Evolutionary conservation across 2,888 invertebrate species (phyloP).

Genomic region (Plagodis dolabraria): DNA sequence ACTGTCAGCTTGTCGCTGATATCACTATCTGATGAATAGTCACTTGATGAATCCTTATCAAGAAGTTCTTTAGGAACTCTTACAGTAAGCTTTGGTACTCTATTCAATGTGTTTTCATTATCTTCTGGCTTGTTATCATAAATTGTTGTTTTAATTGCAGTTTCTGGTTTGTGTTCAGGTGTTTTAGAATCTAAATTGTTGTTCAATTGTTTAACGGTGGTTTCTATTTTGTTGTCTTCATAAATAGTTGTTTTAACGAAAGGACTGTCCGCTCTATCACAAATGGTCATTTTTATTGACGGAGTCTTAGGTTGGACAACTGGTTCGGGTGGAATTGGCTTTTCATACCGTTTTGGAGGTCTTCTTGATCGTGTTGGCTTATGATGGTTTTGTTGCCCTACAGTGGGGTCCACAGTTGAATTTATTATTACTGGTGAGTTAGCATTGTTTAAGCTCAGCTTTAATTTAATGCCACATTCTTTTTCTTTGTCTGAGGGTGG

Average conservation of each 20-base stretch:
- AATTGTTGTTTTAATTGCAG: constrained; percentile 73
- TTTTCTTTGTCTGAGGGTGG: constrained; percentile 57
- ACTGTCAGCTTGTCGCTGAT: constrained; percentile 86
- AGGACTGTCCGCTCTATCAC: constrained; percentile 78
- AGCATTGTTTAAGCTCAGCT: constrained; percentile 77
- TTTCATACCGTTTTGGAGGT: constrained; percentile 77
- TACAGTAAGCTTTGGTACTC: constrained; percentile 88
- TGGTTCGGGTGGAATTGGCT: constrained; percentile 50
- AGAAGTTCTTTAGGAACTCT: constrained; percentile 86
- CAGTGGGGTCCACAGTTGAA: constrained; percentile 78
- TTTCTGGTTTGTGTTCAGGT: constrained; percentile 67
- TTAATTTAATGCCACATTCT: constrained; percentile 77
- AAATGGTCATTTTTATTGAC: constrained; percentile 80
- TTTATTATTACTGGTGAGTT: constrained; percentile 80
- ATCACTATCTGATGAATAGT: constrained; percentile 85
- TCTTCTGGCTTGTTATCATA: constrained; percentile 76
- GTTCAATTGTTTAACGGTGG: constrained; percentile 68
- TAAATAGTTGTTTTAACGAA: constrained; percentile 78
- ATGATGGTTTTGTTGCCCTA: constrained; percentile 65
- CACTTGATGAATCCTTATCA: constrained; percentile 81
- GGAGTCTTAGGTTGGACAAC: constrained; percentile 57
- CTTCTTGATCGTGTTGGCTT: constrained; percentile 70
- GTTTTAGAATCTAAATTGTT: constrained; percentile 68
- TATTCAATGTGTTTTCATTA: constrained; percentile 75
- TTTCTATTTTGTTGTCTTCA: constrained; percentile 69